A percentile compares a stretch with the other conserved stretches of the same genome.
Conservation (phyloP, 2,113 vertebrate genomes). For the Passerina amoena region DNA sequence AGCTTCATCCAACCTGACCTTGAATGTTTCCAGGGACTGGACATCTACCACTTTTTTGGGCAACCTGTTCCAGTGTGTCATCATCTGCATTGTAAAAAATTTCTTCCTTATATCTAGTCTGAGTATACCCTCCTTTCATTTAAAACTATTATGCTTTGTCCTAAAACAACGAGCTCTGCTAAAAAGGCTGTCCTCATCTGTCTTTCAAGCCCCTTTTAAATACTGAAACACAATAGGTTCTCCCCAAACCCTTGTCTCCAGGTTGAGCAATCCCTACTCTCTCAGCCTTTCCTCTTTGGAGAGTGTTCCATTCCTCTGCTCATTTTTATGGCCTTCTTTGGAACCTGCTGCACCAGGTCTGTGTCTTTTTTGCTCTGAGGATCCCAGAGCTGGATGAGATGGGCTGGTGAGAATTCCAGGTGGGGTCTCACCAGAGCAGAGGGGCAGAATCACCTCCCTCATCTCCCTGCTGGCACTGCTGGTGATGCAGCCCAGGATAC, state of each 20-base stretch:
- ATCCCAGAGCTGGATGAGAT: not conserved
- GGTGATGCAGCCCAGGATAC: not conserved
- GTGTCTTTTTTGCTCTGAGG: not conserved
- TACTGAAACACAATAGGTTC: rapidly evolving
- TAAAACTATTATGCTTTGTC: not conserved
- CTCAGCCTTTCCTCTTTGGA: not conserved
- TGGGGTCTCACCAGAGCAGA: not conserved
- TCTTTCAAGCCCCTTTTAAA: not conserved
- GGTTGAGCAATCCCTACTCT: not conserved
- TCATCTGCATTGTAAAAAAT: not conserved
- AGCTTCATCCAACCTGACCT: not conserved
- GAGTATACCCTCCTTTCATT: not conserved
- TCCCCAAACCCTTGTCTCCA: not conserved
- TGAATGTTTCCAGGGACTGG: not conserved
- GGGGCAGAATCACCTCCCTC: not conserved
- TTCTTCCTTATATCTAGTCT: not conserved
- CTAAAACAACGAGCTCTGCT: rapidly evolving
- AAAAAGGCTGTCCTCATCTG: not conserved
- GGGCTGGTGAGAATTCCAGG: rapidly evolving
- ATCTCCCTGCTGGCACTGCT: rapidly evolving
- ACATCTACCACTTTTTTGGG: not conserved
- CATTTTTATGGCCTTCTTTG: not conserved
- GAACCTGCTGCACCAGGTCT: not conserved
- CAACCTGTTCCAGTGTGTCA: not conserved
- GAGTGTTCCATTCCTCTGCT: not conserved